Base-by-base conservation (phyloP, 2,797 vertebrate species). In the Erethizon dorsatum region DNA sequence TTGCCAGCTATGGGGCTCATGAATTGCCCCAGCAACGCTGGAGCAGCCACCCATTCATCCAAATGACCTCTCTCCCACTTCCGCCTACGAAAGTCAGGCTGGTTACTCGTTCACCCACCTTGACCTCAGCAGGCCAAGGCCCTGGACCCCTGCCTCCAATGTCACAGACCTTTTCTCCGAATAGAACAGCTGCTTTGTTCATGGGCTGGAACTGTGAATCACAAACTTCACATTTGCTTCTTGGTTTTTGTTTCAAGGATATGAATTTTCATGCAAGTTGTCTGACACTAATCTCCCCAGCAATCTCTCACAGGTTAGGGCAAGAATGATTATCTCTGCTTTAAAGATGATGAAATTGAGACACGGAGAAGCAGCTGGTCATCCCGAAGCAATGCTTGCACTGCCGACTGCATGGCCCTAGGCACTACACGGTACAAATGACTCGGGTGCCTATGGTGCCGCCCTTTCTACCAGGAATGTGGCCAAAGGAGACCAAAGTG, bases 261-360 rank as follows among this genome's bases (percentile, higher is more conserved):
- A 65, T 84, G 86, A 90, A 78, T 90, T 79, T 93, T 84, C 82
- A 3, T 4, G 11, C 37, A 85, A 24, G 82, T 75, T 88, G 71
- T 18, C 56, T 50, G 69, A 41, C 11, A 50, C 85, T 92, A 93
- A 94, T 95, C 95, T 77, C 83, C 93, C 65, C n/a, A 87, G 84
- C 91, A 41, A 94, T 78, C 94, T 93, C 82, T 47, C 77, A 71
- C 95, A 93, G 91, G 89, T 94, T 63, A 63, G 88, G 91, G 83
- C 94, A 96, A 79, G 86, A 95, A 88, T 15, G 47, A 63, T 79
- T 37, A 77, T 86, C 83, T 96, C 75, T 83, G 56, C 91, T 71
- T 78, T 83, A 50, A 41, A 85, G 59, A 96, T 79, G 90, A 95
- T 59, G 92, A 84, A 67, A 93, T 2, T 4, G 10, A 85, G 75